phyloP scores from a whole-genome alignment of 2,888 invertebrate genomes.

The Uloborus plumipes region DNA sequence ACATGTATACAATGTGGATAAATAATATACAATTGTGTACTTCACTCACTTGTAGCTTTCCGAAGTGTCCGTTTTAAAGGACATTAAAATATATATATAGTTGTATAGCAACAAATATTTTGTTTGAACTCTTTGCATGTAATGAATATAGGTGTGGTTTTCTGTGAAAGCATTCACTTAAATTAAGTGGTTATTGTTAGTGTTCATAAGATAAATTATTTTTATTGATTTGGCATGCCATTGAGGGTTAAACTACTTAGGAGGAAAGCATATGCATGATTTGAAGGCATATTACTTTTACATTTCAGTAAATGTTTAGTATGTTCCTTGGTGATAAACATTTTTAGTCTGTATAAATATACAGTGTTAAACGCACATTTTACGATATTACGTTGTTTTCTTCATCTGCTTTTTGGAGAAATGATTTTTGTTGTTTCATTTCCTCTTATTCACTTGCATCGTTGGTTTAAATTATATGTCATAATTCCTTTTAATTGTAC shows the following conservation, averaged over 20 bases:
- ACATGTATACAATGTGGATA: neutral
- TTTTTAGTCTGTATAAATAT: constrained; percentile 5
- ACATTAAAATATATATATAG: neutral
- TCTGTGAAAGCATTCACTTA: constrained; percentile 12
- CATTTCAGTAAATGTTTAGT: no score
- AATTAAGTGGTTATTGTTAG: constrained; percentile 16
- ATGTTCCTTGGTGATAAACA: neutral
- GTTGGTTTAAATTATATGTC: no score
- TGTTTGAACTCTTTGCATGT: neutral
- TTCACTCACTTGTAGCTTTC: constrained; percentile 2
- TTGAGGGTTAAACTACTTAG: no score
- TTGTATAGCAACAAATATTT: neutral
- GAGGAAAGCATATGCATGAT: no score
- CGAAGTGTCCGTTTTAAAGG: constrained; percentile 1
- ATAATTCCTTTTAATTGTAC: no score
- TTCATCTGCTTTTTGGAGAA: no score
- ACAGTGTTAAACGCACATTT: constrained; percentile 32
- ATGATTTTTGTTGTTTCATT: no score
- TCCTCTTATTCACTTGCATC: no score
- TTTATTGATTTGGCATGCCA: no score
- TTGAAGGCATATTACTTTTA: no score
- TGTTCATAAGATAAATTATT: no score
- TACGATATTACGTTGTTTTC: neutral
- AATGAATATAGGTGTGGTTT: constrained; percentile 9
- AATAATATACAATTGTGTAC: no score